Base-by-base conservation (phyloP, 2,888 invertebrate genomes). In the Xylophagus ater region DNA sequence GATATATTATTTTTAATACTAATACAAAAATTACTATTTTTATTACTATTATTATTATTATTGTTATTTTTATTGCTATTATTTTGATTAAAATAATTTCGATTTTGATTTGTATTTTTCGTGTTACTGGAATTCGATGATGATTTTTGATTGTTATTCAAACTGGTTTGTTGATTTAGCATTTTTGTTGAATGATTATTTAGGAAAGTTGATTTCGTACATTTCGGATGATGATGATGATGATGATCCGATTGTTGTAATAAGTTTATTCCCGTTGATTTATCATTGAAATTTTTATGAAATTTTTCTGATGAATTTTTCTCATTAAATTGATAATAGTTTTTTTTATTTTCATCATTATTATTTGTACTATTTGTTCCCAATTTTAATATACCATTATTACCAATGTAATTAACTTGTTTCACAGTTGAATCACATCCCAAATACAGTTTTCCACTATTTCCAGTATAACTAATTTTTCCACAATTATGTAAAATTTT, bases 381-480 rank as follows among this genome's bases (percentile, higher is more conserved):
- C 13, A 62, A 51, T 46, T 62, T 63, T 8, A 63, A 48, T 41
- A 57, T 46, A 9, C 62, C 62, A 53, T 61, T 59, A 45, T 59
- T 60, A 17, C 63, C 63, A 12, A 54, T 57, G 33, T 63, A 64
- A 34, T 62, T 58, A 10, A 63, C 57, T 7, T 41, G 39, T 38
- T 56, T 58, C 18, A 59, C 56, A 6, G 48, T 31, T n/a, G 63
- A 63, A 4, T 54, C 52, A 37, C 51, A 54, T 30, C 64, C 62
- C 42, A 63, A 44, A 32, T 56, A 58, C 35, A 63, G 59, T 32
- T 60, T 57, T 4, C 64, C 62, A 50, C 59, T 53, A 33, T 63
- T 63, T 10, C 63, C 63, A 23, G 54, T 62, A 39, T 60, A 64
- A 33, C 55, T 56, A 6, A 63, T 49, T 10, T 46, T 23, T 1